Evolutionary conservation across 2,888 invertebrate species (phyloP).

Genomic region (Platycheirus rosarum): DNA sequence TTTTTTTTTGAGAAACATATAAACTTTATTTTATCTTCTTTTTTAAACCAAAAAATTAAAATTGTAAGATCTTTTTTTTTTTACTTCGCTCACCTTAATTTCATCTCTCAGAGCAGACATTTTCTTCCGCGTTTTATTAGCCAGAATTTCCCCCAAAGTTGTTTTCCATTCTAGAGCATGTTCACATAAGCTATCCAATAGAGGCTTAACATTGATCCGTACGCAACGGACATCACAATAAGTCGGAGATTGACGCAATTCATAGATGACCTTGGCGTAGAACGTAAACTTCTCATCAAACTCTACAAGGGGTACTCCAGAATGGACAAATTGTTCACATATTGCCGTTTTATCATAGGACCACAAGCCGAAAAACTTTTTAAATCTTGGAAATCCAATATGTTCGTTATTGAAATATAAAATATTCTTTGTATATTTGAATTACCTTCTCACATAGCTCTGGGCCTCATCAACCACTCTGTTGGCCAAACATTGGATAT

Average conservation of each 20-base stretch:
- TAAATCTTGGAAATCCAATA: slow-evolving; percentile 84
- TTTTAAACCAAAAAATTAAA: too few relatives aligned
- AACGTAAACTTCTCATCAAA: slow-evolving; percentile 94
- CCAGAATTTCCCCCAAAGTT: slow-evolving; percentile 87
- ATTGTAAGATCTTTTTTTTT: too few relatives aligned
- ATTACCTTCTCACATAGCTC: slow-evolving; percentile 85
- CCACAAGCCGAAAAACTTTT: slow-evolving; percentile 90
- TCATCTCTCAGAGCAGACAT: slow-evolving; percentile 88
- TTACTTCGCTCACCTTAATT: slow-evolving; percentile 86
- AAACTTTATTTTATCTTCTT: too few relatives aligned
- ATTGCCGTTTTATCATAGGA: slow-evolving; percentile 88
- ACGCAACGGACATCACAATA: slow-evolving; percentile 87
- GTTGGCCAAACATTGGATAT: slow-evolving; percentile 87
- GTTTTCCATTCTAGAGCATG: slow-evolving; percentile 92
- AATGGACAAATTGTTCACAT: slow-evolving; percentile 90
- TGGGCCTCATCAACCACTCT: slow-evolving; percentile 87
- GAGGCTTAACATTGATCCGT: slow-evolving; percentile 88
- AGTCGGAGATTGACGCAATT: slow-evolving; percentile 85
- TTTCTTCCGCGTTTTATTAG: slow-evolving; percentile 86
- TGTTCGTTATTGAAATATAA: slow-evolving; percentile 22
- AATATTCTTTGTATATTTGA: background rate
- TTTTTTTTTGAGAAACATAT: too few relatives aligned
- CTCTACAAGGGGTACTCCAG: slow-evolving; percentile 84
- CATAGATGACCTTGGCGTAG: slow-evolving; percentile 89
- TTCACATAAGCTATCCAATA: slow-evolving; percentile 87